Conservation (phyloP, 2,113 vertebrate species). For the Rhombomys opimus region DNA sequence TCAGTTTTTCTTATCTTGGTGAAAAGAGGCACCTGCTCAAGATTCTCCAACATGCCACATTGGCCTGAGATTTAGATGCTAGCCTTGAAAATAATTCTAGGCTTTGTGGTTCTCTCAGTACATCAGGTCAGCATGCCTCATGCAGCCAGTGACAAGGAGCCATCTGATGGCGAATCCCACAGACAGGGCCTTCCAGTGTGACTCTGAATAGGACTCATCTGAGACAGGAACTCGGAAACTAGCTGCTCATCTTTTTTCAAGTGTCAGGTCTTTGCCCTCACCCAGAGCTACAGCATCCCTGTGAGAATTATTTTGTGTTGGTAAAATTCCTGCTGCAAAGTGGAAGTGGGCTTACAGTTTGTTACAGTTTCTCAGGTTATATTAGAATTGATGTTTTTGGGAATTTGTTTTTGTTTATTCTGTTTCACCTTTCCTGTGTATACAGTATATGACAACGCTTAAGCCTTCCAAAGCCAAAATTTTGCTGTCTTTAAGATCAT, state of each 20-base stretch:
- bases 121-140: slow-evolving; percentile 25
- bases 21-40: slow-evolving; percentile 68
- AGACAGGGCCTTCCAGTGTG: slow-evolving; percentile 31
- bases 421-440: slow-evolving; percentile 44
- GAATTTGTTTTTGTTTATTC: slow-evolving; percentile 42
- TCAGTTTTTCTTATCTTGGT: slow-evolving; percentile 76
- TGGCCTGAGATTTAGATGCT: slow-evolving; percentile 71
- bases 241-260: neutral
- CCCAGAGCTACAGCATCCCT: neutral
- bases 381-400: slow-evolving; percentile 24
- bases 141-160: slow-evolving; percentile 67
- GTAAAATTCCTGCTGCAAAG: slow-evolving; percentile 1
- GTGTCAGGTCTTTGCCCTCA: neutral
- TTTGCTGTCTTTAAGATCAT: slow-evolving; percentile 68
- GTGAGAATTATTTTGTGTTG: slow-evolving; percentile 26
- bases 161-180: slow-evolving; percentile 61
- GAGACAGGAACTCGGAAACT: neutral
- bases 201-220: slow-evolving; percentile 34
- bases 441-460: slow-evolving; percentile 46
- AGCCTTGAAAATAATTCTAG: slow-evolving; percentile 73
- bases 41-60: slow-evolving; percentile 69
- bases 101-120: slow-evolving; percentile 33
- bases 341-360: neutral
- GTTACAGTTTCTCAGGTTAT: neutral
- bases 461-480: slow-evolving; percentile 60